These are phyloP conservation scores for Sula dactylatra DNA, from an alignment of 2,113 vertebrate genomes.

Conservation along the genomic window DNA sequence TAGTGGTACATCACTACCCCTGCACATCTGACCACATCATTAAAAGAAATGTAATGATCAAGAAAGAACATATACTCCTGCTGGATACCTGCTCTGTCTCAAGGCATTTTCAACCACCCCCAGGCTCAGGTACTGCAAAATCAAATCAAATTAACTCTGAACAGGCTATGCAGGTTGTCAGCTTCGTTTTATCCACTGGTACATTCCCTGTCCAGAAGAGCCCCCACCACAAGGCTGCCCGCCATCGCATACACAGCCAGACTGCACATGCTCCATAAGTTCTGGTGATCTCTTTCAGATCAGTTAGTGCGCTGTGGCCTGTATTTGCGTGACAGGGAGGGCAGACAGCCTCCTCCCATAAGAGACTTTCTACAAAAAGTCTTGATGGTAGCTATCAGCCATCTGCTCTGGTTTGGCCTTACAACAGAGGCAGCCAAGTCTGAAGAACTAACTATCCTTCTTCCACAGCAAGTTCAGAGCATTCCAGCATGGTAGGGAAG, in stretches of 20 bases:
- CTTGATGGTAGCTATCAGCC: neutral
- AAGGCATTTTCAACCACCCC: neutral
- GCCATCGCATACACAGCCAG: neutral
- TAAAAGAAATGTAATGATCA: neutral
- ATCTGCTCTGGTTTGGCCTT: neutral
- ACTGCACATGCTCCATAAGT: neutral
- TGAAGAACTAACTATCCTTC: neutral
- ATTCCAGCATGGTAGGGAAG: neutral
- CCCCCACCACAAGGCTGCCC: neutral
- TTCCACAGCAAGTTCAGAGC: neutral
- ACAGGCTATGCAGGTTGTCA: neutral
- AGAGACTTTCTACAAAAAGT: neutral
- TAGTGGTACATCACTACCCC: neutral
- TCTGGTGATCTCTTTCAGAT: neutral
- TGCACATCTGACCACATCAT: neutral
- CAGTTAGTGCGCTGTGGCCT: neutral
- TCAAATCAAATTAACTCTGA: neutral
- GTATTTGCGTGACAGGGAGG: neutral
- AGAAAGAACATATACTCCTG: neutral
- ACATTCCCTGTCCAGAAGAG: neutral
- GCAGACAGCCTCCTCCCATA: neutral
- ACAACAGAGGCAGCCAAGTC: neutral
- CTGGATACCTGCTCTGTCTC: neutral
- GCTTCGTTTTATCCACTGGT: neutral
- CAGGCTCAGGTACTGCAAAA: neutral